Conservation (phyloP, 2,113 vertebrate species). For the Agapornis roseicollis region DNA sequence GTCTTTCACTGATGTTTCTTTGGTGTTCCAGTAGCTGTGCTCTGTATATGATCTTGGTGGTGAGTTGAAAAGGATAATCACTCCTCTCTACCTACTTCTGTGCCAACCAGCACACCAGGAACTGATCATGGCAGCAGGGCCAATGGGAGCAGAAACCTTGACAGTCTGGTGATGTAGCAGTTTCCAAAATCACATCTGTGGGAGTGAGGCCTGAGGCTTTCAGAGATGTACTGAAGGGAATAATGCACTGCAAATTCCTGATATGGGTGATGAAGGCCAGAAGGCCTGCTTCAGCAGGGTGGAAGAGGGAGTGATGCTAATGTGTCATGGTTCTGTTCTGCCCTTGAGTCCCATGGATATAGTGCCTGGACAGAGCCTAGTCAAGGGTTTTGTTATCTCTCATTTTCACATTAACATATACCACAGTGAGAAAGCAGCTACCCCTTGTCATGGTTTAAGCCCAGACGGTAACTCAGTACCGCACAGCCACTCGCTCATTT, state of each 20-base stretch:
- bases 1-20: neutral
- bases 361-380: neutral
- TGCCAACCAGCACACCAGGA: neutral
- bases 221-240: neutral
- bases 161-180: neutral
- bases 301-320: neutral
- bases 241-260: neutral
- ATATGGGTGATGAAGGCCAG: neutral
- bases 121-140: neutral
- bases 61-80: neutral
- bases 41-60: neutral
- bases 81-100: neutral
- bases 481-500: neutral
- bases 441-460: neutral
- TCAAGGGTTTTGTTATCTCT: neutral
- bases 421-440: neutral
- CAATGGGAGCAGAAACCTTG: neutral
- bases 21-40: neutral
- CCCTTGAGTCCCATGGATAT: neutral
- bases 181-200: neutral
- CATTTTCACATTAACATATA: neutral
- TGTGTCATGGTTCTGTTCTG: neutral
- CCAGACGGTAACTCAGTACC: neutral
- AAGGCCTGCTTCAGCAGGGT: neutral
- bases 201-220: neutral